Evolutionary conservation across 2,113 vertebrate species (phyloP).

Genomic region (Trogon surrucura): DNA sequence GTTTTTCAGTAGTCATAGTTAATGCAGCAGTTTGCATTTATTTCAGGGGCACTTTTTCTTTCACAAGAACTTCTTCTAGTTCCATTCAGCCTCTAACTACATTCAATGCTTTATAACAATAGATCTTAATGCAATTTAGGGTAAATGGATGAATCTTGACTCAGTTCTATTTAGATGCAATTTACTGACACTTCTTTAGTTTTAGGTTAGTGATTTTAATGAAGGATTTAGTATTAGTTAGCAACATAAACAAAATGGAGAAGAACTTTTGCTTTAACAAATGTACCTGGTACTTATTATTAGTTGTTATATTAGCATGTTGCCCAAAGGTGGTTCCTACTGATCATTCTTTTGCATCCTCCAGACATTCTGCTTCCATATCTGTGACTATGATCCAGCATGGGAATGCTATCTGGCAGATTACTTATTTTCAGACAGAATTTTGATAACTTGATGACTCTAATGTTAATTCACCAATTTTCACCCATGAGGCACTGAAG

Average conservation of each 20-base stretch:
- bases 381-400: not conserved
- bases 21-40: not conserved
- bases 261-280: not conserved
- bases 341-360: not conserved
- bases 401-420: not conserved
- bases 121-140: not conserved
- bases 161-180: not conserved
- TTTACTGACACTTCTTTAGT: not conserved
- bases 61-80: not conserved
- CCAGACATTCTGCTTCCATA: not conserved
- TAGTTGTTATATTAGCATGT: not conserved
- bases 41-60: not conserved
- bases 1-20: not conserved
- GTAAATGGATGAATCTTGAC: not conserved
- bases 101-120: not conserved
- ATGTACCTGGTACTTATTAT: not conserved
- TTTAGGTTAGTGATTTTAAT: not conserved
- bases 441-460: not conserved
- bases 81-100: not conserved
- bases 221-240: not conserved
- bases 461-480: not conserved
- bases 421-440: not conserved
- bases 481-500: not conserved
- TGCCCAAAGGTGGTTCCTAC: not conserved
- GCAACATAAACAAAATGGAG: not conserved